These are phyloP conservation scores for Batillaria attramentaria DNA, from an alignment of 1,140 invertebrate genomes.

Conservation along the genomic window DNA sequence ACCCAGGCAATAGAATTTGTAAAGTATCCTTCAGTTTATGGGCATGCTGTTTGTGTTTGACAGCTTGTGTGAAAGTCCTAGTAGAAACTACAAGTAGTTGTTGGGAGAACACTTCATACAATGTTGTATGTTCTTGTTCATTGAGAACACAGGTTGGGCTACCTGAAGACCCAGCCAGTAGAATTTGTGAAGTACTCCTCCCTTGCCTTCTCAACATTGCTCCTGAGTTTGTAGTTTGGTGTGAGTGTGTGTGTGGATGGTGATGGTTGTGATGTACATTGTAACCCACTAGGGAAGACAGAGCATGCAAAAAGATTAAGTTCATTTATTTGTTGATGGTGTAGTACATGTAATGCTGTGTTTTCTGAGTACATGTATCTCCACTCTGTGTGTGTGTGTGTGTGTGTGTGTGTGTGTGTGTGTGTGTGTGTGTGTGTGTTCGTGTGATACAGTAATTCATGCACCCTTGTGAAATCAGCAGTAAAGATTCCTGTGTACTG, in stretches of 20 bases:
- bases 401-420: slow-evolving; percentile 12
- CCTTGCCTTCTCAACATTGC: too few relatives aligned
- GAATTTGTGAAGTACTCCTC: slow-evolving; percentile 95
- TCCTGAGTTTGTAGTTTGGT: not conserved
- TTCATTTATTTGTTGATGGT: not conserved
- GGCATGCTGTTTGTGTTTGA: not conserved
- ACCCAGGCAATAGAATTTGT: slow-evolving; percentile 99
- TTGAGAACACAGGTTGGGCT: slow-evolving; percentile 97
- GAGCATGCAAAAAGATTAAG: too few relatives aligned
- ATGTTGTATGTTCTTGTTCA: slow-evolving; percentile 99
- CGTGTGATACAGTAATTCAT: too few relatives aligned
- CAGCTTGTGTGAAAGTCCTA: not conserved
- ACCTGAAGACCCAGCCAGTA: slow-evolving; percentile 96
- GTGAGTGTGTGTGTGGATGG: not conserved
- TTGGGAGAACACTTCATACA: slow-evolving; percentile 90
- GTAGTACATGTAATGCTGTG: not conserved
- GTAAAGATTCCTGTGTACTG: too few relatives aligned
- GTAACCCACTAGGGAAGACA: too few relatives aligned
- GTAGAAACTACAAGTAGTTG: too few relatives aligned
- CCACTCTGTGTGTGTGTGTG: not conserved
- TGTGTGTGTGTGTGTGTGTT: not conserved
- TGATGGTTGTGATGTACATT: too few relatives aligned
- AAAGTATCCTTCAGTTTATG: slow-evolving; percentile 78
- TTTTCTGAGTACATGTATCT: not conserved
- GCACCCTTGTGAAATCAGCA: too few relatives aligned